Conservation (phyloP, 1,140 invertebrate genomes). For the Kradibia gibbosae region DNA sequence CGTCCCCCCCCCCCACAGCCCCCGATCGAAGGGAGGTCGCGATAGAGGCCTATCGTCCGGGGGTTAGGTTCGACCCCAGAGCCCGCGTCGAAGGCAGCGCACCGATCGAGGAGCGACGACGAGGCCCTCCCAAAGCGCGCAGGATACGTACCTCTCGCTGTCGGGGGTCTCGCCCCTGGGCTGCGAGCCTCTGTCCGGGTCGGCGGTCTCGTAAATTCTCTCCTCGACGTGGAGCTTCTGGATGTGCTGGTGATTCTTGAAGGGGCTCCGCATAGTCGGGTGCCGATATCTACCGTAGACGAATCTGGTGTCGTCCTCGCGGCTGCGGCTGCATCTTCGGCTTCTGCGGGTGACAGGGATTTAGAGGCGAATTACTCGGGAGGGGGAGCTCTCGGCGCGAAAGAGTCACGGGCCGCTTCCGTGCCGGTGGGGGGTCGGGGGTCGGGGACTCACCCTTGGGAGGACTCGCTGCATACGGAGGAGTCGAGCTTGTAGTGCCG, state of each 20-base stretch:
- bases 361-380: too few species aligned
- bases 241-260: constrained; percentile 71
- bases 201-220: constrained; percentile 88
- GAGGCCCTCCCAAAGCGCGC: too few species aligned
- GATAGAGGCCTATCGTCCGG: too few species aligned
- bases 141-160: constrained; percentile 90
- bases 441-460: constrained; percentile 79
- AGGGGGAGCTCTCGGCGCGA: too few species aligned
- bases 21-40: too few species aligned
- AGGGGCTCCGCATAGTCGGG: constrained; percentile 78
- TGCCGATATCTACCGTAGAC: constrained; percentile 87
- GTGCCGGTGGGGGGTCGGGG: too few species aligned
- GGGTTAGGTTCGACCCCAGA: too few species aligned
- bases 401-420: too few species aligned
- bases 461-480: constrained; percentile 82
- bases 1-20: too few species aligned
- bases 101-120: too few species aligned
- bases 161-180: constrained; percentile 82
- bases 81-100: too few species aligned
- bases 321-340: constrained; percentile 71
- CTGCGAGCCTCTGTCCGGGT: constrained; percentile 78
- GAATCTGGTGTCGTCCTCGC: constrained; percentile 79
- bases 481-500: constrained; percentile 89
- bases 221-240: constrained; percentile 83
- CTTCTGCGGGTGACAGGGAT: constrained; percentile 64